These are phyloP conservation scores for Euphydryas editha DNA, from an alignment of 2,888 invertebrate species.

Conservation along the genomic window DNA sequence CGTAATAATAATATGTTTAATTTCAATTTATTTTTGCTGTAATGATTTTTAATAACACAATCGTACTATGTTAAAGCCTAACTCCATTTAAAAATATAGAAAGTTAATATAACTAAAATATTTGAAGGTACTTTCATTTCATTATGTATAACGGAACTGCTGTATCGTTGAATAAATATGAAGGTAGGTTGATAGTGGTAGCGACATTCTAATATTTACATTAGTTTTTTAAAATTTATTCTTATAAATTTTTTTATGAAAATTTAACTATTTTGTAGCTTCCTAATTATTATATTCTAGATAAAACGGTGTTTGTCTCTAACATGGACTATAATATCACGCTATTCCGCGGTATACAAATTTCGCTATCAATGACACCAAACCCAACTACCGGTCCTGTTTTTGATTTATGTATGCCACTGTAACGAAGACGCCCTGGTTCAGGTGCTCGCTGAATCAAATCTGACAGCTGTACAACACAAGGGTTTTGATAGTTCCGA, in stretches of 20 bases:
- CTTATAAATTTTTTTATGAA: background rate
- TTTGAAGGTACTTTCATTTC: constrained; percentile 6
- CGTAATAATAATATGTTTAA: too few relatives aligned
- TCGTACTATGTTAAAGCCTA: too few relatives aligned
- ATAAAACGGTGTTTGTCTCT: too few relatives aligned
- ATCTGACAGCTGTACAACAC: constrained; percentile 33
- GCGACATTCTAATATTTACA: background rate
- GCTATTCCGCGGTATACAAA: background rate
- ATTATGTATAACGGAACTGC: background rate
- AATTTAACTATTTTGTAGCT: background rate
- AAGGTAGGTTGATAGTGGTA: background rate
- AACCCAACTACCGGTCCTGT: constrained; percentile 11
- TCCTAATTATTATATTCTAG: too few relatives aligned
- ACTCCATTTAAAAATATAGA: too few relatives aligned
- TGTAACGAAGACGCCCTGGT: constrained; percentile 20
- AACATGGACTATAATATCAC: background rate
- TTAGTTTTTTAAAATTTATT: too few relatives aligned
- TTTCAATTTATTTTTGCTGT: too few relatives aligned
- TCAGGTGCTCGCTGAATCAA: constrained; percentile 37
- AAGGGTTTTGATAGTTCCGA: background rate
- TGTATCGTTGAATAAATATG: constrained; percentile 8
- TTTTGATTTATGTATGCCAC: constrained; percentile 27
- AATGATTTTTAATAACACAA: too few relatives aligned
- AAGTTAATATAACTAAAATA: background rate
- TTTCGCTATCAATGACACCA: background rate